phyloP scores from a whole-genome alignment of 2,113 vertebrate genomes.

The Syrmaticus mikado region DNA sequence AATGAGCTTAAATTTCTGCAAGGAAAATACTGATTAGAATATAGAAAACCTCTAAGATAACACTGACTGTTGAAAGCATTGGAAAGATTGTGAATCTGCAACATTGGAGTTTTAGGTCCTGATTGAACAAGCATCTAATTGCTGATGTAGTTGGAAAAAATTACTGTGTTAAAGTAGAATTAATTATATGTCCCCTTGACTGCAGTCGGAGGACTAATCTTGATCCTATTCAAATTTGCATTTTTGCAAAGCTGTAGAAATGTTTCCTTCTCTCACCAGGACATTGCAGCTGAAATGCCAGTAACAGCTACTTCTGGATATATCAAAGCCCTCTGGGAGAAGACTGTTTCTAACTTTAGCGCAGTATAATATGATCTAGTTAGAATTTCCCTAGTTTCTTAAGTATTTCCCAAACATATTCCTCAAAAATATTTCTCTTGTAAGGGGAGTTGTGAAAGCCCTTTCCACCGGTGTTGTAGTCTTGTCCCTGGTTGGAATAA shows the following conservation, averaged over 20 bases:
- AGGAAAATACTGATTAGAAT: neutral
- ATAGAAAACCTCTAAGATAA: neutral
- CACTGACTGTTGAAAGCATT: neutral
- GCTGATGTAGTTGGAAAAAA: neutral
- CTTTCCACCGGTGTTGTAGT: neutral
- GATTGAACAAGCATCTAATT: neutral
- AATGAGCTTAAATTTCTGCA: neutral
- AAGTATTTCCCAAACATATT: neutral
- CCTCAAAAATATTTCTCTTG: neutral
- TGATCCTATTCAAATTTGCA: neutral
- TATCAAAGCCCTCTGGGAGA: neutral
- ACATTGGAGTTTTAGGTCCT: neutral
- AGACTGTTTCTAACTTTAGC: conserved; percentile 13
- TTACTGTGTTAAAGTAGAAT: neutral
- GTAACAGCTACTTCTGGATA: neutral
- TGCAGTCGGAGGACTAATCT: neutral
- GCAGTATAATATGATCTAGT: neutral
- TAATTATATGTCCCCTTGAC: neutral
- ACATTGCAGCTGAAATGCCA: fast-evolving
- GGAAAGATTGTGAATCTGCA: neutral
- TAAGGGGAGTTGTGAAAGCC: neutral
- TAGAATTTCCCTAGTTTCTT: conserved; percentile 5
- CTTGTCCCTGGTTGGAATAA: neutral
- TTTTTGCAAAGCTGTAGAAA: neutral
- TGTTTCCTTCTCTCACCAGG: neutral